Percentiles rank a stretch among this genome's conserved stretches.
phyloP scores from a whole-genome alignment of 2,113 vertebrate species.

The Lycaon pictus region DNA sequence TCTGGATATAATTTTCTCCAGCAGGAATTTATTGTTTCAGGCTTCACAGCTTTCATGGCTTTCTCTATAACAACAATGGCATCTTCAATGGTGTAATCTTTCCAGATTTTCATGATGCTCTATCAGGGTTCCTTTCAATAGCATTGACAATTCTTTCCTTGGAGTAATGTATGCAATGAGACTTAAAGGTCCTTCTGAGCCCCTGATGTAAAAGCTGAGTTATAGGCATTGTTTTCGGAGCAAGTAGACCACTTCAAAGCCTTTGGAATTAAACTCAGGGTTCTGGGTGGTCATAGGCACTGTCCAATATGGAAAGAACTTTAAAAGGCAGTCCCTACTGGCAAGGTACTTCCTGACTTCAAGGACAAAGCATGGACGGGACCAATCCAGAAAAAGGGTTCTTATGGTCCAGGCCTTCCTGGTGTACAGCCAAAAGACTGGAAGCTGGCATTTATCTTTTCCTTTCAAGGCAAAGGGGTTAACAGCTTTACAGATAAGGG shows the following conservation, averaged over 20 bases:
- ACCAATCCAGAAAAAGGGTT: neutral
- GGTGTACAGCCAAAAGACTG: neutral
- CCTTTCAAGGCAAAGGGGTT: neutral
- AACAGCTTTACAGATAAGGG: neutral
- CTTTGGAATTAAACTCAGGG: neutral
- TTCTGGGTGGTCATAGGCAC: neutral
- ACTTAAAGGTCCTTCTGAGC: neutral
- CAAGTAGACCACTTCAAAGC: neutral
- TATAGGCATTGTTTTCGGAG: neutral
- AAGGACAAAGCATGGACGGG: neutral
- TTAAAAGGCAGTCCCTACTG: neutral
- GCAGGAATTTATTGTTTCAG: neutral
- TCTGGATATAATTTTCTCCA: neutral
- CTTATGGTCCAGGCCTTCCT: neutral
- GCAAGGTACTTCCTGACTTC: neutral
- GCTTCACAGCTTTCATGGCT: neutral
- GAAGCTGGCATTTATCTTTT: neutral
- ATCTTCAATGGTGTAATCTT: neutral
- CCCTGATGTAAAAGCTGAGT: neutral
- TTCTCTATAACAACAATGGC: neutral
- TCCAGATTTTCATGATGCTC: neutral
- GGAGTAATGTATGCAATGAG: neutral
- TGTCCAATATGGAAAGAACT: neutral
- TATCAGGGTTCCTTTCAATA: neutral
- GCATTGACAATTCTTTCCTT: neutral